Base-by-base conservation (phyloP, 2,113 vertebrate species). In the Cairina moschata region DNA sequence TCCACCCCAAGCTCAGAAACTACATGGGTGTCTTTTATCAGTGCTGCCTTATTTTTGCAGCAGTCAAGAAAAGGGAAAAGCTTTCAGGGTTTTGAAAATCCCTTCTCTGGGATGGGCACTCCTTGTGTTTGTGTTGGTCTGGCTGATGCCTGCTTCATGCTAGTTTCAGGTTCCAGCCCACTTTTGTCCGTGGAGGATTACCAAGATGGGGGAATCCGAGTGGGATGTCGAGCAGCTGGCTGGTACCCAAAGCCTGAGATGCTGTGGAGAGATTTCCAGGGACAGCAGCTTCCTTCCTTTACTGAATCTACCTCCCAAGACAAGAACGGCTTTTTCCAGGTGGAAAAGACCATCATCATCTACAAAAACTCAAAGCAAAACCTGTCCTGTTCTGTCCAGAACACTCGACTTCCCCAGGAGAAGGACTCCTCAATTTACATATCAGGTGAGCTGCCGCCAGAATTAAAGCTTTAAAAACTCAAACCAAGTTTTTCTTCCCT, bases 161-260 rank as follows among this genome's bases (percentile, higher is more conserved):
- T 11, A 97, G 97, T 90, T 56, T 52, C 96, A 68, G 97, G 97
- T 44, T 95, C 96, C 22, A 88, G 93, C 22, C 96, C 97, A n/a
- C 26, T 93, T 14, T 68, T 97, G 85, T 75, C n/a, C 8, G 21
- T 95, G 80, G 74, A 91, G 52, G 67, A 78, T 55, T 66, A 80
- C 67, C 88, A 84, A 10, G 90, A 29, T 1, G 86, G 91, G 22
- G 74, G 80, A 28, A 71, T 93, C 67, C 25, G 3, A 11, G 80
- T 97, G 44, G 66, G 89, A 23, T 97, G 97, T 28, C 90, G 67
- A 25, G 95, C 96, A 3, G 21, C 11, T 1, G 95, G 97, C 9
- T 97, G 97, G 97, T 95, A 93, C 71, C 96, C 97, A 12, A 91
- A 91, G 32, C 97, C 97, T 11, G 76, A 34, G 72, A 54, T 96